Percentiles rank a stretch among this genome's conserved stretches.
phyloP scores from a whole-genome alignment of 2,113 vertebrate species.

The Thermophis baileyi region DNA sequence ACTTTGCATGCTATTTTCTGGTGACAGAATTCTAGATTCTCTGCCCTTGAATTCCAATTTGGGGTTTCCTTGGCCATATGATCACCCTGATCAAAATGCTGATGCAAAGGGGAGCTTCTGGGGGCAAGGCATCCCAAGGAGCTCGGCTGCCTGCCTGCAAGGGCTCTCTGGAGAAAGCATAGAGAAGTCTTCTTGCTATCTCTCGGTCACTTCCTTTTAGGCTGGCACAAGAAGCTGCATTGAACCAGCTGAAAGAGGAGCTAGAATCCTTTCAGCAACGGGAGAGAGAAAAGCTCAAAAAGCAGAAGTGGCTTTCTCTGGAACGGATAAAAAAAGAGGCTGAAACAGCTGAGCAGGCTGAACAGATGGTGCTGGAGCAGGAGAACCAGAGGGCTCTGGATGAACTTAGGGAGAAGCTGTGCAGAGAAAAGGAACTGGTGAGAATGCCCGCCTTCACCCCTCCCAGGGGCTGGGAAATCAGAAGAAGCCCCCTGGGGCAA shows the following conservation, averaged over 20 bases:
- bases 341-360: slow-evolving; percentile 61
- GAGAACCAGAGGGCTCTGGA: slow-evolving; percentile 67
- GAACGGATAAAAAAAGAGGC: slow-evolving; percentile 67
- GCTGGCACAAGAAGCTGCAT: slow-evolving; percentile 67
- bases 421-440: slow-evolving; percentile 71
- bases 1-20: background rate
- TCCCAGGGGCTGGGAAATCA: background rate
- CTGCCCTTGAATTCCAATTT: background rate
- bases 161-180: background rate
- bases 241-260: slow-evolving; percentile 63
- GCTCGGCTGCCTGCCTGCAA: background rate
- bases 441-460: background rate
- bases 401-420: slow-evolving; percentile 62
- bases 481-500: background rate
- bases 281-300: slow-evolving; percentile 65
- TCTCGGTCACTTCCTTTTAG: slow-evolving; percentile 52
- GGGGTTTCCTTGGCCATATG: background rate
- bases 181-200: background rate
- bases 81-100: background rate
- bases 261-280: slow-evolving; percentile 60
- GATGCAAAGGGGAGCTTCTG: background rate
- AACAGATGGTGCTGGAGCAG: slow-evolving; percentile 57
- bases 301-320: slow-evolving; percentile 49
- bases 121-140: too few relatives aligned
- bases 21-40: background rate